Evolutionary conservation across 2,888 invertebrate genomes (phyloP), one percentile per base, ranked within the genome.

Genomic region (Epistrophe grossulariae): DNA sequence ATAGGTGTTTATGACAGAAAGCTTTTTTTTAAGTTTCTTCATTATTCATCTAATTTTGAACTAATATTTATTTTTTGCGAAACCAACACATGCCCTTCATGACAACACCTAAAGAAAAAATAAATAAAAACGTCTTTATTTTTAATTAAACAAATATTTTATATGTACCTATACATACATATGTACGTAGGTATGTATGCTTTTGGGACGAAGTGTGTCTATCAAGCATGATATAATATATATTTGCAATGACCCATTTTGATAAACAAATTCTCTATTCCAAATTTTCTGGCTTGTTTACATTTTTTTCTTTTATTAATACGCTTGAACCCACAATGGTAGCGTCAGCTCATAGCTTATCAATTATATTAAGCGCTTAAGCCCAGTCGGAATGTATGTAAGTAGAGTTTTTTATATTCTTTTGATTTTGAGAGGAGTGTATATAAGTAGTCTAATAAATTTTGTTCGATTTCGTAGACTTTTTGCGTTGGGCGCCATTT

Each of bases 211-310:
- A 60, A 48, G 64, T 43, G 31, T 17, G n/a, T 10, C 11, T 24
- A n/a, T 43, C n/a, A 40, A 48, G 38, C 68, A 52, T 68, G 13
- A 19, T 31, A 15, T 31, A 35, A 8, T 35, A 9, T 35, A 80
- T 80, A 80, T 80, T 84, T 80, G 72, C 77, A 73, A 59, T 85
- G 85, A 81, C 85, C 85, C 64, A 85, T 62, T 73, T 85, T 60
- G 78, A 78, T 73, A 55, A 64, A 60, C 28, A 68, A 40, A 4
- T 48, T 76, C 17, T 45, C n/a, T 52, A 9, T 24, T 24, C 9
- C 10, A 48, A 68, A 68, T 35, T 48, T 43, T n/a, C 1, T 43
- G 11, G 13, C n/a, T 52, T 68, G 50, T 68, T 50, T 68, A 52
- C 13, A n/a, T 3, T 50, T 50, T 35, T 24, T 40, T n/a, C 3